These are phyloP conservation scores for Drosophila merina DNA, from an alignment of 2,888 invertebrate species.

Conservation along the genomic window DNA sequence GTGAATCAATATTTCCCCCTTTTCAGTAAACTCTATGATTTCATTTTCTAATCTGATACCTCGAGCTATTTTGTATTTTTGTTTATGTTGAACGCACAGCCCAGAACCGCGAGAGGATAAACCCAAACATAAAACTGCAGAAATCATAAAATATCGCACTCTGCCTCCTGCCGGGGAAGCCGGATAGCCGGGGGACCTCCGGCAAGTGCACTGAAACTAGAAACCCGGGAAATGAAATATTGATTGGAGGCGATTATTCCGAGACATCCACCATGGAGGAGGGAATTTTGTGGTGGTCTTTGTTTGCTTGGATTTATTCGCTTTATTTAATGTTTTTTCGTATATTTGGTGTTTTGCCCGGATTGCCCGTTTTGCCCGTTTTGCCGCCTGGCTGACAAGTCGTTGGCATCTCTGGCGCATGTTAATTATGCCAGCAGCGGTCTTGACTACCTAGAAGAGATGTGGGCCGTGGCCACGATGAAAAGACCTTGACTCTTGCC, in stretches of 20 bases:
- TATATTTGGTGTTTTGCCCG: slow-evolving; percentile 28
- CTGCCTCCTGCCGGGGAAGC: slow-evolving; percentile 6
- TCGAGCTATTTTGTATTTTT: neutral
- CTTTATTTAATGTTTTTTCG: slow-evolving; percentile 5
- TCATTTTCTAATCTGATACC: neutral
- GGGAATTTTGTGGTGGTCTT: slow-evolving; percentile 12
- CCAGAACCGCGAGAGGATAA: neutral
- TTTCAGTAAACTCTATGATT: neutral
- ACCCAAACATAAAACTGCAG: slow-evolving; percentile 52
- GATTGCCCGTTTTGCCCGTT: slow-evolving; percentile 3
- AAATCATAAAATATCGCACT: slow-evolving; percentile 46
- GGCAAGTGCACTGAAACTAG: slow-evolving; percentile 51
- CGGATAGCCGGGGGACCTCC: slow-evolving; percentile 1
- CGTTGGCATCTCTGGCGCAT: slow-evolving; percentile 71
- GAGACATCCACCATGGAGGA: slow-evolving; percentile 19
- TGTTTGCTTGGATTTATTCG: slow-evolving; percentile 19
- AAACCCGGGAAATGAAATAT: slow-evolving; percentile 5
- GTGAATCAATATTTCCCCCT: neutral
- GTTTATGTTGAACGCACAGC: slow-evolving; percentile 5
- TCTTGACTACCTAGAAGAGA: slow-evolving; percentile 33
- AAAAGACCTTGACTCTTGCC: slow-evolving; percentile 73
- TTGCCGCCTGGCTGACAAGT: slow-evolving; percentile 49
- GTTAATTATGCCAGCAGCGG: slow-evolving; percentile 68
- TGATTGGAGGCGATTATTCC: slow-evolving; percentile 6
- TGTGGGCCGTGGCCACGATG: slow-evolving; percentile 61